Conservation (phyloP, 2,888 invertebrate species). For the Lasioglossum leucozonium region DNA sequence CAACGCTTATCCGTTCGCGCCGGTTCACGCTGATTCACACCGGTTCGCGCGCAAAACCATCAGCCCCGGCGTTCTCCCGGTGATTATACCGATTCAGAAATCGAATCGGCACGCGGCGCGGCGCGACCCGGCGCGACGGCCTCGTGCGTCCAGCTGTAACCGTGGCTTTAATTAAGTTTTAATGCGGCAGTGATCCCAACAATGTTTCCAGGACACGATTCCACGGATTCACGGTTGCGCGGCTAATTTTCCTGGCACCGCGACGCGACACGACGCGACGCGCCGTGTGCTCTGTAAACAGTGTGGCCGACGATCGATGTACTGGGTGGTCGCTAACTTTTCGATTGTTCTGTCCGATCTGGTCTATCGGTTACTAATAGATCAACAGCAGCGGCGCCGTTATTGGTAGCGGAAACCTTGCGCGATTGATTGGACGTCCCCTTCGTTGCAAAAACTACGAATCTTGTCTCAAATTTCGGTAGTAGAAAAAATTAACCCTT, state of each 20-base stretch:
- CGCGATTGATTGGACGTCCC: too few species aligned
- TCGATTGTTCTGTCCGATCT: not conserved
- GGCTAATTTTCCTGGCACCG: slow-evolving; percentile 19
- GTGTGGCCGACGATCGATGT: slow-evolving; percentile 14
- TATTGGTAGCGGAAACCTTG: too few species aligned
- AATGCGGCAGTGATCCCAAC: slow-evolving; percentile 28
- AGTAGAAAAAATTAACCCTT: too few species aligned
- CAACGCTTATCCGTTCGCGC: slow-evolving; percentile 11
- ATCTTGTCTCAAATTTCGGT: too few species aligned
- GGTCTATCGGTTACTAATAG: not conserved
- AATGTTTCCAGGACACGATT: not conserved
- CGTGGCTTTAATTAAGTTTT: slow-evolving; percentile 33
- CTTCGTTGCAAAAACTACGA: too few species aligned
- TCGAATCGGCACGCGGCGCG: not conserved
- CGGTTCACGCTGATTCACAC: too few species aligned
- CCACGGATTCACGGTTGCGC: slow-evolving; percentile 14
- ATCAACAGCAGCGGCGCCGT: not conserved
- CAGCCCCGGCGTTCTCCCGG: not conserved
- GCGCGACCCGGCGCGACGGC: too few species aligned
- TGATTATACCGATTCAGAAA: slow-evolving; percentile 22
- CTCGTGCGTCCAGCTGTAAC: not conserved
- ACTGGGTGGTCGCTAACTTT: not conserved
- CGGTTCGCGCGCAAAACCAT: not conserved
- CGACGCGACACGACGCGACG: not conserved
- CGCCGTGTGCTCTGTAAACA: not conserved